Evolutionary conservation across 2,113 vertebrate genomes (phyloP).

Genomic region (Colistium nudipinnis): DNA sequence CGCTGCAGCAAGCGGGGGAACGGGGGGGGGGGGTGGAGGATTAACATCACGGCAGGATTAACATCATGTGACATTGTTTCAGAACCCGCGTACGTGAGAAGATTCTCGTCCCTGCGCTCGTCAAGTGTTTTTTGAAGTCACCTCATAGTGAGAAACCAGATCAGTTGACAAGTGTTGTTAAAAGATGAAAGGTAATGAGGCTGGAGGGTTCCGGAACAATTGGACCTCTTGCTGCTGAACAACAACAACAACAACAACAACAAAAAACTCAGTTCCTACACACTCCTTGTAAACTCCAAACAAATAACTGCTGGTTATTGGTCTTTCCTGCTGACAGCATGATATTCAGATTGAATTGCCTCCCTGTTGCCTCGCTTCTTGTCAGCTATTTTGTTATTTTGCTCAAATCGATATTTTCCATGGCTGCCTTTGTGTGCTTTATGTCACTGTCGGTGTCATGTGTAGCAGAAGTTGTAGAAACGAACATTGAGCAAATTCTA

Average conservation of each 20-base stretch:
- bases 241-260: too few species aligned
- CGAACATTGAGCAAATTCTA: background rate
- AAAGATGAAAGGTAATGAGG: slow-evolving; percentile 8
- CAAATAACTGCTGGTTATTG: slow-evolving; percentile 17
- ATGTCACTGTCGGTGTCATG: background rate
- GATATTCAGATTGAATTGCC: background rate
- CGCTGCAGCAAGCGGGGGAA: too few species aligned
- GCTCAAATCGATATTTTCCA: background rate
- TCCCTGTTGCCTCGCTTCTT: background rate
- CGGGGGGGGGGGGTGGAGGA: too few species aligned
- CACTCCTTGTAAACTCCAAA: slow-evolving; percentile 28
- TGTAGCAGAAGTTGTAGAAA: background rate
- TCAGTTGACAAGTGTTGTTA: slow-evolving; percentile 10
- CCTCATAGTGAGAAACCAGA: slow-evolving; percentile 5
- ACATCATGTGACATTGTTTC: slow-evolving; percentile 7
- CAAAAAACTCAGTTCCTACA: background rate
- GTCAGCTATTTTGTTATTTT: slow-evolving; percentile 16
- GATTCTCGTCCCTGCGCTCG: too few species aligned
- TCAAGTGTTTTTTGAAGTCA: slow-evolving; percentile 11
- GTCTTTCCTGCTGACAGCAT: slow-evolving; percentile 6
- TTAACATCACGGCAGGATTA: too few species aligned
- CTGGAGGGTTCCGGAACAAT: slow-evolving; percentile 5
- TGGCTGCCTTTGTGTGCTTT: background rate
- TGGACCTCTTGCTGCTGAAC: slow-evolving; percentile 12
- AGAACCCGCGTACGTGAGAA: background rate